Conservation (phyloP, 2,113 vertebrate species). For the Gopherus evgoodei region DNA sequence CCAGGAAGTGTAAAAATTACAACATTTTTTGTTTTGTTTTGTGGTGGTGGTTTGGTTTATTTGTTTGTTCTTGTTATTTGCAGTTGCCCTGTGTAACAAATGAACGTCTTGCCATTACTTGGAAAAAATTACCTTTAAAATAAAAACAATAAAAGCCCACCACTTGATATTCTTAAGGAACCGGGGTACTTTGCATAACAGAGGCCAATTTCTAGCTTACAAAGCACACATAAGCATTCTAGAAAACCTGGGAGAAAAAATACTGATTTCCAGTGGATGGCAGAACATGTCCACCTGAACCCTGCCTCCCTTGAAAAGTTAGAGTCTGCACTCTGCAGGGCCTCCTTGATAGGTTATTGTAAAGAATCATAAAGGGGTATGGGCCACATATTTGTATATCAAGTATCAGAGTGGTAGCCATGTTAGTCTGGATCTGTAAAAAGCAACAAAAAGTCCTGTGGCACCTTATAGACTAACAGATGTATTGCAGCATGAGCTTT, state of each 20-base stretch:
- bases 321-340: not conserved
- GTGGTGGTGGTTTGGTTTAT: not conserved
- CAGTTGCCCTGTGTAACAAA: not conserved
- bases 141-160: not conserved
- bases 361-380: not conserved
- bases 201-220: not conserved
- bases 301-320: not conserved
- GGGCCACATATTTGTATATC: not conserved
- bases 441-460: too few relatives aligned
- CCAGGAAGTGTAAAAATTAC: not conserved
- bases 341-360: not conserved
- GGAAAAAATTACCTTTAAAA: not conserved
- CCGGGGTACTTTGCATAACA: not conserved
- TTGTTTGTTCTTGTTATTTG: not conserved
- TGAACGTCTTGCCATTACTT: not conserved
- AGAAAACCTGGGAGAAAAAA: not conserved
- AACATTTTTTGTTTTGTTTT: not conserved
- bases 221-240: not conserved
- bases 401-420: too few relatives aligned
- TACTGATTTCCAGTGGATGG: not conserved
- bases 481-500: too few relatives aligned
- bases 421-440: too few relatives aligned
- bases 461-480: too few relatives aligned
- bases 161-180: not conserved
- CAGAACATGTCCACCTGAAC: not conserved